Evolutionary conservation across 2,113 vertebrate species (phyloP), one percentile per base, ranked within the genome.

Genomic region (Rutilus rutilus): DNA sequence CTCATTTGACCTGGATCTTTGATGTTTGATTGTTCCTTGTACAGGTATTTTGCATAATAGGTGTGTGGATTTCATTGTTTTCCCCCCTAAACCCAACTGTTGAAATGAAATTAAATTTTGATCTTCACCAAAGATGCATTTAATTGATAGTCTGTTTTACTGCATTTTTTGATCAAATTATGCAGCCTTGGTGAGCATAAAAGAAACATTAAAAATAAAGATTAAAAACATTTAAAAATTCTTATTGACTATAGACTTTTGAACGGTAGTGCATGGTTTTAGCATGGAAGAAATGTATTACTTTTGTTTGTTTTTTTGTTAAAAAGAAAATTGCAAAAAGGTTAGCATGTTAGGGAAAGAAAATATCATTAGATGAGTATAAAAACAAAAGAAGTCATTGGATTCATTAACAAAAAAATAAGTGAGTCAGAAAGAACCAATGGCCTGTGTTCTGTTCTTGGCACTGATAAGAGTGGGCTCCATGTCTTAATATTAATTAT

Each of bases 401-500:
- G 65, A 69, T 21, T 12, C 3, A 30, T 65, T 33, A 33, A 33
- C 3, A 33, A 33, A 33, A 33, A 81, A 62, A 69, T 36, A 5
- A 25, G 17, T 65, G 36, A 50, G 78, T 90, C 88, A 90, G 87
- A 93, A 90, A 91, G 74, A 90, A 83, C 81, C 82, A 76, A 83
- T 86, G 81, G 91, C 80, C 84, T 90, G 88, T 91, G 86, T 93
- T 94, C 93, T 93, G 93, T 92, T 92, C 90, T 93, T 92, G 93
- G 92, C 92, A 84, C 89, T 86, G 85, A 93, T 93, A 85, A 88
- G 91, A 94, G 92, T 91, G 92, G 92, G 89, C 91, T 91, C 90
- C 89, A 88, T 93, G 93, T 94, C 93, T 93, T 93, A 92, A 94
- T 93, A 95, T 95, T 94, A 95, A 95, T 95, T 93, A 95, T 95